A percentile compares a stretch with the other conserved stretches of the same genome.
These are phyloP conservation scores for Ypsolopha sequella DNA, from an alignment of 2,888 invertebrate species.

Conservation along the genomic window DNA sequence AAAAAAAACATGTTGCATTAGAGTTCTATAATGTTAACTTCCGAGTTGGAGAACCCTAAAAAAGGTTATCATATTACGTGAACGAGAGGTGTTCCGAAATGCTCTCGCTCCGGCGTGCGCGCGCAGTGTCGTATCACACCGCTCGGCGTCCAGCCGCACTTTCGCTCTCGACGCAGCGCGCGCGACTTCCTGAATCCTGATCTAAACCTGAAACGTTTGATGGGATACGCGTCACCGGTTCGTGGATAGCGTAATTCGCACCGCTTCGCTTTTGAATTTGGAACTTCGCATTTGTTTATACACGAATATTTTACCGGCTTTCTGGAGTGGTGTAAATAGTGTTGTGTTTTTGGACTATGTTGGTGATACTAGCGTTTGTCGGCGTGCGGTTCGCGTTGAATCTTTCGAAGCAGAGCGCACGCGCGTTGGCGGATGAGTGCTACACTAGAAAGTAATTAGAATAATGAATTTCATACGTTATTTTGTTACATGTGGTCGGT, in stretches of 20 bases:
- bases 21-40: too few species aligned
- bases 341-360: constrained; percentile 31
- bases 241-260: not conserved
- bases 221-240: not conserved
- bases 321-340: not conserved
- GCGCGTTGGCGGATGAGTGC: constrained; percentile 60
- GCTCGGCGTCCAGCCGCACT: constrained; percentile 49
- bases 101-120: constrained; percentile 14
- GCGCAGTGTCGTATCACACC: constrained; percentile 47
- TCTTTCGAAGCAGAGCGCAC: constrained; percentile 58
- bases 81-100: constrained; percentile 24
- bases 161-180: constrained; percentile 41
- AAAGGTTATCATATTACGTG: constrained; percentile 37
- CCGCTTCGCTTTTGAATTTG: not conserved
- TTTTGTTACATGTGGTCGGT: constrained; percentile 12
- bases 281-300: not conserved
- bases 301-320: not conserved
- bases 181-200: too few species aligned
- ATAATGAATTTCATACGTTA: constrained; percentile 6
- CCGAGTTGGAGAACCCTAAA: not conserved
- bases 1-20: too few species aligned
- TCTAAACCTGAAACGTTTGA: not conserved
- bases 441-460: constrained; percentile 59
- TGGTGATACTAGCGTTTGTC: constrained; percentile 59
- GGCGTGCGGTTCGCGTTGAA: constrained; percentile 58